Base-by-base conservation (phyloP, 2,888 invertebrate genomes). In the Blastobasis lacticolella region DNA sequence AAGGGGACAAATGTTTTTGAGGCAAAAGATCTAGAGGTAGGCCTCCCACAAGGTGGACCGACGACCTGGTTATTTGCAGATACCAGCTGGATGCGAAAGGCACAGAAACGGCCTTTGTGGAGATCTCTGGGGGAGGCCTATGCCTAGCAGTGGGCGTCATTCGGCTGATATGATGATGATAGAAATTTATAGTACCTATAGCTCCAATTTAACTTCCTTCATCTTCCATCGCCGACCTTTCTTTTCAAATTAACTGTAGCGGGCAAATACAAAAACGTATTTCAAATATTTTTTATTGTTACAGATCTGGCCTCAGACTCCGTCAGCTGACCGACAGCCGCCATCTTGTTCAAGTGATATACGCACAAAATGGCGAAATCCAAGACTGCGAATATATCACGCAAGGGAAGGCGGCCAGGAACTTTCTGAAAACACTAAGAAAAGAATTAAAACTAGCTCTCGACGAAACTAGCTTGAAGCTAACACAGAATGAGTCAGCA, bases 321-420 rank as follows among this genome's bases (percentile, higher is more conserved):
- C 90, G 92, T 23, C 92, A 94, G 73, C 78, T 93, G 59, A 90
- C 92, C n/a, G 91, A 92, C 68, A 92, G 92, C 52, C 84, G 86
- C 62, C 91, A 91, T 76, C 89, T 93, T 73, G 89, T 93, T 47
- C 93, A 93, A 78, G 76, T 93, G 41, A 93, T 93, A 60, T 93
- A 92, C 84, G 84, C 90, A 50, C 88, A 88, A 63, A 85, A 88
- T 64, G 89, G 90, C 62, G 81, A 75, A 53, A 79, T 93, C 5
- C 88, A 90, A 69, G 93, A 93, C 78, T 94, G 94, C 75, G 93
- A 93, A 72, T 91, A 90, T 69, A 81, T 92, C 51, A 83, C 89
- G 4, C 89, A 91, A 61, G 75, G 76, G 38, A 85, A 80, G 71
- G 79, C 89, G 44, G 89, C 91, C 0, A 80, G 84, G 69, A 84